Percentiles rank a stretch among this genome's conserved stretches.
phyloP scores from a whole-genome alignment of 2,113 vertebrate genomes.

The Sturnira hondurensis region DNA sequence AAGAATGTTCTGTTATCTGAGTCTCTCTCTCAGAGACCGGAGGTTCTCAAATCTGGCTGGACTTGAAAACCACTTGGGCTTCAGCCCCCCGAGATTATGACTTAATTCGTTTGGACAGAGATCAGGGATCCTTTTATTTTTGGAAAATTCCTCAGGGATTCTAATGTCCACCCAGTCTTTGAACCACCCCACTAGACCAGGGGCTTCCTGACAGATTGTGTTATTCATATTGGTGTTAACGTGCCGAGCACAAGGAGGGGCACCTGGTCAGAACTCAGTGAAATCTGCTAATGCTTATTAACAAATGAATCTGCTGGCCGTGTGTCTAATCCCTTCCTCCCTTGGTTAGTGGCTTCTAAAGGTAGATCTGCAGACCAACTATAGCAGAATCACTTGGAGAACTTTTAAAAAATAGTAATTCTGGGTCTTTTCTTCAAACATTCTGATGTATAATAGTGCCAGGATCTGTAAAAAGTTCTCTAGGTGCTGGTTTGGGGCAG shows the following conservation, averaged over 20 bases:
- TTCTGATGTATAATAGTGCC: background rate
- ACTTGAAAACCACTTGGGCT: background rate
- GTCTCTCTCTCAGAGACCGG: background rate
- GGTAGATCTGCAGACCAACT: background rate
- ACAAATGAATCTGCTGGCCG: background rate
- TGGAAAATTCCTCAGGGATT: background rate
- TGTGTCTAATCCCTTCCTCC: background rate
- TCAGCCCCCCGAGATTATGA: background rate
- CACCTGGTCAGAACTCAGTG: background rate
- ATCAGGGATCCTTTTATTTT: background rate
- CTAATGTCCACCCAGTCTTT: background rate
- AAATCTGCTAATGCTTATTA: background rate
- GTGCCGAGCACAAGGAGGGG: background rate
- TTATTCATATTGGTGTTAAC: background rate
- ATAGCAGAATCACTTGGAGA: background rate
- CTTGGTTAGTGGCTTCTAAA: background rate
- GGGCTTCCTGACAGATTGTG: background rate
- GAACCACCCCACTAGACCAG: background rate
- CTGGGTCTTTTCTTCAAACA: background rate
- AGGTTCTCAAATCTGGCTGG: background rate
- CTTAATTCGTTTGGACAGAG: background rate
- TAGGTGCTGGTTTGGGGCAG: background rate
- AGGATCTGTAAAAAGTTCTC: background rate
- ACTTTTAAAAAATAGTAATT: background rate
- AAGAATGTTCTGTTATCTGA: background rate